These are phyloP conservation scores for Cetoscarus ocellatus DNA, from an alignment of 2,797 vertebrate species.

Conservation along the genomic window DNA sequence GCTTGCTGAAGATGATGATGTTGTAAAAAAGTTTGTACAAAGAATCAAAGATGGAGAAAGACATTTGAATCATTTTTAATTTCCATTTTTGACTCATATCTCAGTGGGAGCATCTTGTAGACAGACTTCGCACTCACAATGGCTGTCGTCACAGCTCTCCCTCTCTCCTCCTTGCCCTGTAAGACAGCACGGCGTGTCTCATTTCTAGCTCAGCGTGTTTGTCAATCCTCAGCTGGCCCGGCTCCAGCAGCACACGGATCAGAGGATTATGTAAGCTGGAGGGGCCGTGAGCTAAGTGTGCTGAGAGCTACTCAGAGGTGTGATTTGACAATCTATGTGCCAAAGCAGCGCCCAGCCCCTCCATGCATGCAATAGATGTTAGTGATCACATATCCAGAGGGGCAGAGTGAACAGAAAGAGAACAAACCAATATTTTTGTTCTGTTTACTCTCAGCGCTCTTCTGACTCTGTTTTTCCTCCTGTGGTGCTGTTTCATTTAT, in stretches of 20 bases:
- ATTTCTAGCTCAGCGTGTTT: constrained; percentile 63
- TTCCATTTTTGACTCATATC: constrained; percentile 28
- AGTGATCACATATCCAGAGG: constrained; percentile 73
- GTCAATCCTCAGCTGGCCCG: constrained; percentile 70
- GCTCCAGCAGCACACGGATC: constrained; percentile 76
- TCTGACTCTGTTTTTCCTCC: constrained; percentile 44
- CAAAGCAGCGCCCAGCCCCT: constrained; percentile 67
- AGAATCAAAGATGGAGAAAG: background rate
- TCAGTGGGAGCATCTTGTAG: constrained; percentile 34
- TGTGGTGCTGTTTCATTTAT: constrained; percentile 63
- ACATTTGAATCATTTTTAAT: constrained; percentile 2
- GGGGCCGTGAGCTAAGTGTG: constrained; percentile 77
- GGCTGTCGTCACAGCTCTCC: constrained; percentile 52
- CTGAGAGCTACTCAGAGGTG: constrained; percentile 77
- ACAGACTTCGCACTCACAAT: constrained; percentile 47
- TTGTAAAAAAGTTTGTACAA: constrained; percentile 4
- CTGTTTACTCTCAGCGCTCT: constrained; percentile 56
- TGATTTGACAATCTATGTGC: constrained; percentile 78
- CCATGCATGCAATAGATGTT: constrained; percentile 67
- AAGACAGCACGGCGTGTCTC: constrained; percentile 54
- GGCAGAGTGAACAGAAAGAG: constrained; percentile 60
- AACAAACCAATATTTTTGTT: constrained; percentile 68
- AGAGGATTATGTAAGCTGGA: constrained; percentile 81
- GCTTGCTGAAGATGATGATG: constrained; percentile 17
- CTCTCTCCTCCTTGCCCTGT: constrained; percentile 44